These are phyloP conservation scores for Drosophila prostipennis DNA, from an alignment of 2,888 invertebrate genomes.

Conservation along the genomic window DNA sequence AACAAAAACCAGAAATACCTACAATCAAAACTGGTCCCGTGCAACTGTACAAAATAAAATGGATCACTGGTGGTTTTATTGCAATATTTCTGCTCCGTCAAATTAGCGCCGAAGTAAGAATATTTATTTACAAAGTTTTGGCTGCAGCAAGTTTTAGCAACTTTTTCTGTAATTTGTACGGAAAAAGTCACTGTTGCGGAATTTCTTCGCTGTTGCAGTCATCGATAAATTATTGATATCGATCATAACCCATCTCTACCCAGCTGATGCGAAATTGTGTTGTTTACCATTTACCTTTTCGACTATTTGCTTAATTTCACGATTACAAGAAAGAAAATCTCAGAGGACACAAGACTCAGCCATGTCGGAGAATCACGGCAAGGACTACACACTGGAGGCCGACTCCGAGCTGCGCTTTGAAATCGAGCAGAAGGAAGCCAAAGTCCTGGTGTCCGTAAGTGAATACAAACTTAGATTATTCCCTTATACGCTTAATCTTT, in stretches of 20 bases:
- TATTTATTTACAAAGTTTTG: too few relatives aligned
- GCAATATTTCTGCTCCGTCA: too few relatives aligned
- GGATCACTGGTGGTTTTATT: too few relatives aligned
- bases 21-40: too few relatives aligned
- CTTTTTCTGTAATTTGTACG: too few relatives aligned
- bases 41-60: too few relatives aligned
- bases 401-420: constrained; percentile 97
- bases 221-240: background rate
- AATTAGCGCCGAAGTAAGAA: too few relatives aligned
- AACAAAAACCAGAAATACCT: too few relatives aligned
- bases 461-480: background rate
- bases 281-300: constrained; percentile 16
- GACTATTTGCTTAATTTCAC: background rate
- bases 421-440: constrained; percentile 94
- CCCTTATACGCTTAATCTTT: background rate
- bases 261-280: background rate
- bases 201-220: too few relatives aligned
- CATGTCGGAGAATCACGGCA: constrained; percentile 75
- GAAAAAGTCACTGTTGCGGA: too few relatives aligned
- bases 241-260: background rate
- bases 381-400: constrained; percentile 92
- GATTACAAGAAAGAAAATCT: background rate
- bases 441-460: constrained; percentile 90
- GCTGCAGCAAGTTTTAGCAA: too few relatives aligned
- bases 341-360: background rate